Base-by-base conservation (phyloP, 1,140 invertebrate species). In the Papilio glaucus region DNA sequence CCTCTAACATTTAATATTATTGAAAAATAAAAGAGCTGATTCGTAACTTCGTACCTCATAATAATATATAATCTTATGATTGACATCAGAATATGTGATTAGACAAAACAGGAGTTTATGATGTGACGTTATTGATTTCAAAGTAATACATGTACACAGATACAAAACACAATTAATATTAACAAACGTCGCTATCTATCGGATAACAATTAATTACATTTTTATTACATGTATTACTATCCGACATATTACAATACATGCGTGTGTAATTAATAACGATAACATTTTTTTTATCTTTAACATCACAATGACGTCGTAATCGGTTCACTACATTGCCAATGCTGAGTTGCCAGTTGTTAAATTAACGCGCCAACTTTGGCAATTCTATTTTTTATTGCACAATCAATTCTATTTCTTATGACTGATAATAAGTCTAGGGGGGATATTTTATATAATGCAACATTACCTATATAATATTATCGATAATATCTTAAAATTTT, bases 241-340 rank as follows among this genome's bases (percentile, higher is more conserved):
- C 21, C 77, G 68, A 63, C 67, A 72, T 76, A 81, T 81, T 81
- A 79, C 76, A 75, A 74, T 71, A 79, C 77, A 76, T 75, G 67
- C 57, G 73, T 74, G 73, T 79, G 77, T 80, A 78, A 79, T 79
- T 77, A 81, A 71, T 61, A 61, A 33, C 26, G 78, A 80, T 81
- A 81, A 72, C 53, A 45, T 38, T 71, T 49, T n/a, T n/a, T 21
- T 72, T 75, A 77, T 82, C 74, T 18, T 45, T 69, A 12, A 15
- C 26, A 62, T 76, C 72, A 75, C 62, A 63, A 71, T 42, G 39
- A 69, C 67, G 29, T 9, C n/a, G 67, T 8, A 53, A 69, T 69
- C 24, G 15, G 49, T 53, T 24, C 2, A 68, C 33, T 33, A 69
- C 33, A 24, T 15, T 29, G 38, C 15, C 63, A 45, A 68, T 45